Percentiles rank a stretch among this genome's conserved stretches.
Conservation (phyloP, 2,888 invertebrate genomes). For the Amiota minor region DNA sequence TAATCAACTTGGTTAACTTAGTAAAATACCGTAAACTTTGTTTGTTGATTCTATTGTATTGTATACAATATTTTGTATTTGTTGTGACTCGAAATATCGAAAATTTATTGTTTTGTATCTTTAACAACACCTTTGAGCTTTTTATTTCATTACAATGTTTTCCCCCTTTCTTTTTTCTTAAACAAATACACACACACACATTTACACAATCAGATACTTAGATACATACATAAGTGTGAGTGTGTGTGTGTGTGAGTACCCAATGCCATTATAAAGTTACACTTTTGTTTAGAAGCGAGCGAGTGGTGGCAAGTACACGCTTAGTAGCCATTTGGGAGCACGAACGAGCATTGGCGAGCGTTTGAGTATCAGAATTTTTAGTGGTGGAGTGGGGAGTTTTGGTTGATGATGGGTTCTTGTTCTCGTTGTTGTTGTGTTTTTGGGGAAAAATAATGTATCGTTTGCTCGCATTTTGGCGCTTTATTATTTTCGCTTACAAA, state of each 20-base stretch:
- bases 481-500: constrained; percentile 66
- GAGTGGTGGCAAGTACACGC: constrained; percentile 55
- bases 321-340: constrained; percentile 72
- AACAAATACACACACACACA: constrained; percentile 46
- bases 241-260: background rate
- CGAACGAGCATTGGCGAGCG: constrained; percentile 46
- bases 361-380: constrained; percentile 3
- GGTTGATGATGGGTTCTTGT: background rate
- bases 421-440: constrained; percentile 8
- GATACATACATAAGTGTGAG: background rate
- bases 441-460: constrained; percentile 37
- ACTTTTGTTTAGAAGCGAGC: constrained; percentile 20
- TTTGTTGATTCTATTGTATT: constrained; percentile 28
- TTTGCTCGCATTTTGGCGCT: constrained; percentile 47
- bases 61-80: constrained; percentile 29
- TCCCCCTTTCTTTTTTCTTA: constrained; percentile 40
- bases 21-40: too few relatives aligned
- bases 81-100: constrained; percentile 58
- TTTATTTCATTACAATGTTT: constrained; percentile 71
- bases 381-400: constrained; percentile 10
- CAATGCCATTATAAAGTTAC: constrained; percentile 68
- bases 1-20: too few relatives aligned
- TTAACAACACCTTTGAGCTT: constrained; percentile 71
- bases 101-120: constrained; percentile 68
- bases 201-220: constrained; percentile 24